These are phyloP conservation scores for Netelia fuscicornis DNA, from an alignment of 2,888 invertebrate genomes.

Conservation along the genomic window DNA sequence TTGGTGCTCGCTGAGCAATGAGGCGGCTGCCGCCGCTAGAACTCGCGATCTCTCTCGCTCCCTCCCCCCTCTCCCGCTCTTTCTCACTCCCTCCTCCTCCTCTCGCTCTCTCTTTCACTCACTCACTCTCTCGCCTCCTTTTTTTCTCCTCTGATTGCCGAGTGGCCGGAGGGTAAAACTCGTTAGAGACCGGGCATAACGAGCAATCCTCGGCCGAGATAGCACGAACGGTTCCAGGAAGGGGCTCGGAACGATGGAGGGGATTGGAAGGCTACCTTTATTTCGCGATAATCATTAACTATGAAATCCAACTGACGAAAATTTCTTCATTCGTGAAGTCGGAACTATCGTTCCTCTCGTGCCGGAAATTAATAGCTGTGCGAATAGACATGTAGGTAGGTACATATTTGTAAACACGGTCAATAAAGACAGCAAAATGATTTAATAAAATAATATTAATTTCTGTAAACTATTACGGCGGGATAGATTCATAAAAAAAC, in stretches of 20 bases:
- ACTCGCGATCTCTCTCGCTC: constrained; percentile 39
- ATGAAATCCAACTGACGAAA: constrained; percentile 68
- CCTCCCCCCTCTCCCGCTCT: neutral
- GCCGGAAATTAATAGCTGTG: constrained; percentile 63
- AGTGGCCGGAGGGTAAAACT: constrained; percentile 70
- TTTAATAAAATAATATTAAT: too few species aligned
- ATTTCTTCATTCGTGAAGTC: constrained; percentile 57
- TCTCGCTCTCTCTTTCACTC: neutral
- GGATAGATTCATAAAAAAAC: too few species aligned
- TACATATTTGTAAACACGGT: neutral
- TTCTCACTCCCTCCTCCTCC: constrained; percentile 29
- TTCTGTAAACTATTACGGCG: too few species aligned
- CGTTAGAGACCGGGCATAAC: constrained; percentile 74
- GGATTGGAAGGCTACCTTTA: constrained; percentile 31
- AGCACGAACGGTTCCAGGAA: neutral
- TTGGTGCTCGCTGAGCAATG: constrained; percentile 46
- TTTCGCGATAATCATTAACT: constrained; percentile 71
- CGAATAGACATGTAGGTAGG: neutral
- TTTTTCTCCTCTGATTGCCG: constrained; percentile 65
- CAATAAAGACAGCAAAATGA: too few species aligned
- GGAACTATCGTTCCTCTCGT: constrained; percentile 36
- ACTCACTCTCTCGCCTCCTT: constrained; percentile 2
- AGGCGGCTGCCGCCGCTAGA: constrained; percentile 38
- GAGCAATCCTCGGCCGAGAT: constrained; percentile 69
- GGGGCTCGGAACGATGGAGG: constrained; percentile 17